Percentiles rank a stretch among this genome's conserved stretches.
Conservation (phyloP, 1,140 invertebrate genomes). For the Macrocentrus cingulum region DNA sequence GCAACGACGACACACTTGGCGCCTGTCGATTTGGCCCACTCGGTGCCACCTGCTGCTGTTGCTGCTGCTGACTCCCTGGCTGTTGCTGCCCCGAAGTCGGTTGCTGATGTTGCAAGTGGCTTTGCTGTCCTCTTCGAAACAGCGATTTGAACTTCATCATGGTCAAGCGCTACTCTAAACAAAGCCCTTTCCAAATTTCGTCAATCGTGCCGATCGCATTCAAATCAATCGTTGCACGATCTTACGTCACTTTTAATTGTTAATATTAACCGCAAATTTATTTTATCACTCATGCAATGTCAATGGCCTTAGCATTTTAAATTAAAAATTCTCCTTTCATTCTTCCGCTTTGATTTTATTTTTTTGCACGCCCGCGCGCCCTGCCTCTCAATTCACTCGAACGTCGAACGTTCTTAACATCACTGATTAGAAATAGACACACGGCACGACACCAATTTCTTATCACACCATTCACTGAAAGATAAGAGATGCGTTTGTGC, state of each 20-base stretch:
- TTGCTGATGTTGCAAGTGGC: constrained; percentile 46
- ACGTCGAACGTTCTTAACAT: not conserved
- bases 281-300: too few relatives aligned
- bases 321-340: too few relatives aligned
- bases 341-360: too few relatives aligned
- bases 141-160: constrained; percentile 83
- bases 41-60: constrained; percentile 60
- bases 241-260: not conserved
- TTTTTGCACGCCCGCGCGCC: too few relatives aligned
- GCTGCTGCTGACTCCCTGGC: constrained; percentile 48
- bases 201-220: not conserved
- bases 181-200: constrained; percentile 12
- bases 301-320: too few relatives aligned
- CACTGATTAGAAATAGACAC: not conserved
- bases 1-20: constrained; percentile 45
- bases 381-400: too few relatives aligned
- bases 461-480: constrained; percentile 6
- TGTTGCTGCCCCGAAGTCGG: constrained; percentile 42
- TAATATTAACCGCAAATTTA: too few relatives aligned
- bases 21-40: constrained; percentile 39
- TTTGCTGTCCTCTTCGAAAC: constrained; percentile 71
- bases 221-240: not conserved
- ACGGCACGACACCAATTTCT: constrained; percentile 8
- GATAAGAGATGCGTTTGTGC: too few relatives aligned
- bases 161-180: constrained; percentile 52